Conservation (phyloP, 2,113 vertebrate species). For the Gnathonemus echidnorhynchus region DNA sequence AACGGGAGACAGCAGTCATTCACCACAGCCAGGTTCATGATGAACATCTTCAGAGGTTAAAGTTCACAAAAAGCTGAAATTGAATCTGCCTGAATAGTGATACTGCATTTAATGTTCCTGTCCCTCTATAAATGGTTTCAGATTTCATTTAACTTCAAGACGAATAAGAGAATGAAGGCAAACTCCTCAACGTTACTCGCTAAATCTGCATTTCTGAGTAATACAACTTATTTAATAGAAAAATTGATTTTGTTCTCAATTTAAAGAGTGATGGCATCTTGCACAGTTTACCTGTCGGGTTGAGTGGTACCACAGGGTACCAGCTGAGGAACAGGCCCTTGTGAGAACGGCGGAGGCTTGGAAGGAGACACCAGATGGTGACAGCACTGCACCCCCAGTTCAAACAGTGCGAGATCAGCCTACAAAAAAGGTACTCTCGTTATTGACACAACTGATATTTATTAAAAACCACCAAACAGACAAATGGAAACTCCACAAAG, state of each 20-base stretch:
- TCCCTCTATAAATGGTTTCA: background rate
- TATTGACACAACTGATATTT: background rate
- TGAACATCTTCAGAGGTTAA: background rate
- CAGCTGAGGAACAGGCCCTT: constrained; percentile 51
- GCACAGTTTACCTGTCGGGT: constrained; percentile 50
- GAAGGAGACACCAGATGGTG: constrained; percentile 49
- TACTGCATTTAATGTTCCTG: background rate
- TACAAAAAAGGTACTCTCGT: constrained; percentile 32
- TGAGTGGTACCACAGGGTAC: constrained; percentile 51
- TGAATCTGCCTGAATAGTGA: background rate
- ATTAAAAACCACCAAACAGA: background rate
- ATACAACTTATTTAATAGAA: background rate
- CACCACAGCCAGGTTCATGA: background rate
- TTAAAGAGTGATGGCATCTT: background rate
- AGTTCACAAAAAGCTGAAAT: background rate
- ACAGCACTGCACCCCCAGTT: constrained; percentile 50
- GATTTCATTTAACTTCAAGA: background rate
- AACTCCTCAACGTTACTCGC: background rate
- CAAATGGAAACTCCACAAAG: background rate
- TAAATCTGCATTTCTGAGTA: background rate
- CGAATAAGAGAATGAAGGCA: background rate
- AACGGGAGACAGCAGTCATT: background rate
- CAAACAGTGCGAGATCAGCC: constrained; percentile 54
- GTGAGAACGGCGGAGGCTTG: constrained; percentile 50
- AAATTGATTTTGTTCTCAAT: background rate